Evolutionary conservation across 2,113 vertebrate genomes (phyloP), one percentile per base, ranked within the genome.

Genomic region (Sterna hirundo): DNA sequence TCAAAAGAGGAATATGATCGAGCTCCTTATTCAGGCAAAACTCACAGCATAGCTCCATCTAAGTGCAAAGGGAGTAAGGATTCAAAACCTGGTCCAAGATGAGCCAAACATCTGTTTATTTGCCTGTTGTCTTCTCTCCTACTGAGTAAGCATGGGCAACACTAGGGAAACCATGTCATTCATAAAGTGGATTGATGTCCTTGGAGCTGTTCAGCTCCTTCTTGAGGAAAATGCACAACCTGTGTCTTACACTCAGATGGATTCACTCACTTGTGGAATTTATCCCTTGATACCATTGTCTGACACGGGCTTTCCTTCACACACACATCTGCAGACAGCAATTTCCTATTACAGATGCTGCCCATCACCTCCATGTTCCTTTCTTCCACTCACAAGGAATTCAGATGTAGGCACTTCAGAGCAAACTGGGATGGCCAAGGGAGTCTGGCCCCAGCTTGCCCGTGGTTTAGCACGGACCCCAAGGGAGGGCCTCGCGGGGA

Each of bases 211-310:
- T 94, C 83, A 61, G 52, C 51, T 95, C 47, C 61, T 93, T 70
- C 90, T 94, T 95, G 84, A 84, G 74, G 88, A 88, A 96, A 96
- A 96, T 87, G 78, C 91, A 94, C 60, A 80, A 87, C 64, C 55
- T 92, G 86, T 93, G 91, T 94, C 95, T 94, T 91, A 81, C 86
- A 80, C 81, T 96, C 93, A 95, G 95, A 96, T 97, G 96, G 93
- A 97, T 94, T 96, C 96, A 94, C 93, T 97, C 94, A 94, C 96
- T 95, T 96, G 89, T 94, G 96, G 96, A 97, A 96, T 96, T 94
- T 97, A 97, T 97, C 94, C 94, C 96, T 97, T 96, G 97, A 95
- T 96, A 91, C 95, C 91, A 34, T 93, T 93, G 95, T 96, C 95
- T 97, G 91, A 96, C 93, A 93, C 44, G 44, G 72, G 91, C 91